phyloP scores from a whole-genome alignment of 2,888 invertebrate species.

The Drosophila picticornis region DNA sequence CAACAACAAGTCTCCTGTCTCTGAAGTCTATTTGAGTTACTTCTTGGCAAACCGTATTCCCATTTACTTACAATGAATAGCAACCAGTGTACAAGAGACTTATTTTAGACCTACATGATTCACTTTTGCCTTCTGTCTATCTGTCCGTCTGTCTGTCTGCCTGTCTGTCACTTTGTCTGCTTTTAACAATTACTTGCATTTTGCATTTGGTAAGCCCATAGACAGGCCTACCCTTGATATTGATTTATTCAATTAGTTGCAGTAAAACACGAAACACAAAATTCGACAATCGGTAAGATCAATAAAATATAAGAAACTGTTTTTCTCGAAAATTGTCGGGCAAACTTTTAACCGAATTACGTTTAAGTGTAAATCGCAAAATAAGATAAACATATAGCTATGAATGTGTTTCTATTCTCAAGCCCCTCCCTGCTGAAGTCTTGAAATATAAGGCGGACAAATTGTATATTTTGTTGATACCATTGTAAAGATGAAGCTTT shows the following conservation, averaged over 20 bases:
- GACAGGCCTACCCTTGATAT: not conserved
- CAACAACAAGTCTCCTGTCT: conserved; percentile 18
- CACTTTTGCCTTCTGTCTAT: conserved; percentile 12
- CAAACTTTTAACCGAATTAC: not conserved
- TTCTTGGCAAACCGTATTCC: conserved; percentile 34
- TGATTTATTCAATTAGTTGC: conserved; percentile 10
- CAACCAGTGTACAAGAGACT: not conserved
- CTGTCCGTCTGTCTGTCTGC: not conserved
- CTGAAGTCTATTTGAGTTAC: conserved; percentile 38
- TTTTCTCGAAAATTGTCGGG: not conserved
- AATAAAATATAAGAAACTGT: not conserved
- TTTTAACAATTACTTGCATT: conserved; percentile 16
- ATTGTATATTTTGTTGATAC: not conserved
- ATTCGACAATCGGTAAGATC: not conserved
- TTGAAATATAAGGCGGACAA: not conserved
- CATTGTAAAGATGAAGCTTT: not conserved
- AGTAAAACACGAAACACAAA: not conserved
- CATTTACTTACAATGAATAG: conserved; percentile 42
- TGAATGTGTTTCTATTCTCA: not conserved
- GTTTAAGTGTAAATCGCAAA: not conserved
- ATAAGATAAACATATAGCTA: not conserved
- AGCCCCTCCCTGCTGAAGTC: not conserved
- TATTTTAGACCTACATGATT: conserved; percentile 31
- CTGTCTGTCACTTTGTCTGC: not conserved
- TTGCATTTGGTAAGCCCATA: not conserved